phyloP scores from a whole-genome alignment of 2,113 vertebrate species.

The Pheucticus melanocephalus region DNA sequence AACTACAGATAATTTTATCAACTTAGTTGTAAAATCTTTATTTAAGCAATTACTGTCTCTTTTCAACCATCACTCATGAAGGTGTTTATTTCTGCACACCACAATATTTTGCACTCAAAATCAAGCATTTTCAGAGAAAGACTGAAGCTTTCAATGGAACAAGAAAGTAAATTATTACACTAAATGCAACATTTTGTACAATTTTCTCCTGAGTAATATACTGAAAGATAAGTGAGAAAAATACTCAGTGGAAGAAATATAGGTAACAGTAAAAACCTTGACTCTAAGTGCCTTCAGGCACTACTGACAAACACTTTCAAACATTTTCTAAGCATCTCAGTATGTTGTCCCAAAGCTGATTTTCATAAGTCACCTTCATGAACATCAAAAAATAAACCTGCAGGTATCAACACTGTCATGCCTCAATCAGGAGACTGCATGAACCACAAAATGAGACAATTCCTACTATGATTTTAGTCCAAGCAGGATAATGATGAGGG shows the following conservation, averaged over 20 bases:
- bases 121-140: not conserved
- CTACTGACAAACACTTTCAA: not conserved
- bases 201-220: not conserved
- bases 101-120: not conserved
- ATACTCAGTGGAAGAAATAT: not conserved
- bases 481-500: not conserved
- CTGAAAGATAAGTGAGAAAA: not conserved
- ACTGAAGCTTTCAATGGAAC: not conserved
- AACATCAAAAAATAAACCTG: not conserved
- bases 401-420: not conserved
- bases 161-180: not conserved
- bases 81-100: not conserved
- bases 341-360: not conserved
- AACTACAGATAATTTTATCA: not conserved
- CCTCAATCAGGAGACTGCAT: not conserved
- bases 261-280: not conserved
- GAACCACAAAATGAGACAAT: not conserved
- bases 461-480: not conserved
- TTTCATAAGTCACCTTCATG: not conserved
- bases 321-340: not conserved
- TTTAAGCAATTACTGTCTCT: not conserved
- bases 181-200: not conserved
- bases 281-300: not conserved
- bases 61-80: not conserved
- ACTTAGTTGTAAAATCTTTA: not conserved